Percentiles rank a stretch among this genome's conserved stretches.
These are phyloP conservation scores for Columba livia DNA, from an alignment of 2,113 vertebrate species.

Conservation along the genomic window DNA sequence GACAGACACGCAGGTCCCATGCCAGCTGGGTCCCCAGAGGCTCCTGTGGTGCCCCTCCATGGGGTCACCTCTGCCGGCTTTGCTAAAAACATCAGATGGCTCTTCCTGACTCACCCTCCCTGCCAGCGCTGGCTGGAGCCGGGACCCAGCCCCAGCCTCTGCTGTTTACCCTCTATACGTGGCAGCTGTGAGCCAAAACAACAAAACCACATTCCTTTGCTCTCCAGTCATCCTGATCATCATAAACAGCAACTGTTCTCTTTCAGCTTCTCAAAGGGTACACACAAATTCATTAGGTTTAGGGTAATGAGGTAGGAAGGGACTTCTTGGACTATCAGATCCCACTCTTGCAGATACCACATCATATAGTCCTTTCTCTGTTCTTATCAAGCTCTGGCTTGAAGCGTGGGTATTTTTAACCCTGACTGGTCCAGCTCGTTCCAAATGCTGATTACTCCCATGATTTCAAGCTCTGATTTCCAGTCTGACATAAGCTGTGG, in stretches of 20 bases:
- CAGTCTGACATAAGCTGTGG: neutral
- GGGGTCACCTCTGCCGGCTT: neutral
- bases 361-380: neutral
- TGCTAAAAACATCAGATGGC: neutral
- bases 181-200: slow-evolving; percentile 24
- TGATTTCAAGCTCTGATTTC: neutral
- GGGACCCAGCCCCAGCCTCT: neutral
- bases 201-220: slow-evolving; percentile 26
- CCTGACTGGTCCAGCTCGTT: neutral
- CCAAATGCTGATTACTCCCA: neutral
- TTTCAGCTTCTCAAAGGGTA: neutral
- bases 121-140: neutral
- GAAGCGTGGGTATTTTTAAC: neutral
- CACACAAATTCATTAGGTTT: neutral
- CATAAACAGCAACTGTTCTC: slow-evolving; percentile 3
- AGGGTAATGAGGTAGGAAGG: slow-evolving; percentile 8
- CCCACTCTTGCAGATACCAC: neutral
- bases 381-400: neutral
- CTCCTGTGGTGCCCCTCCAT: neutral
- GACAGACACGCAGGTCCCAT: neutral
- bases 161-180: neutral
- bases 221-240: neutral
- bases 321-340: neutral
- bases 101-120: neutral
- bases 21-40: neutral